Base-by-base conservation (phyloP, 2,797 vertebrate species). In the Lithobates sylvaticus region DNA sequence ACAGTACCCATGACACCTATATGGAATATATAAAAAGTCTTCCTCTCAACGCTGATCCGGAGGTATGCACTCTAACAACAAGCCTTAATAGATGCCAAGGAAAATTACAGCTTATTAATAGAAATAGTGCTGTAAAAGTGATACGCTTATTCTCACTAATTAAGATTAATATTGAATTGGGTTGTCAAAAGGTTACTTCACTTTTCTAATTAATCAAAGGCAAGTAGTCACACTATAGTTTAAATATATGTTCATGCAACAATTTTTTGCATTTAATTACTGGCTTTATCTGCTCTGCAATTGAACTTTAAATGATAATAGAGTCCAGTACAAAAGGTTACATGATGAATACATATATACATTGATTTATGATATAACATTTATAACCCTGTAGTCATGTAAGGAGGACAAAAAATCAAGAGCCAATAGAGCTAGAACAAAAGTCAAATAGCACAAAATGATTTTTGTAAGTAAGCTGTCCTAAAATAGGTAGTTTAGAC, bases 1-100 rank as follows among this genome's bases (percentile, higher is more conserved):
- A 75, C 6, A 42, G 84, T 58, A 73, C 69, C 77, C 81, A 86
- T 73, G 71, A 89, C 27, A 82, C 74, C 70, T 86, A 86, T 42
- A 47, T 86, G 86, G 89, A 89, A 58, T 83, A 86, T 54, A 89
- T 89, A 67, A 89, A 88, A 83, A 82, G 77, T 61, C 81, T 89
- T 26, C 88, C 89, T 10, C 86, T 89, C n/a, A 88, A 84, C 12
- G 82, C 88, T 36, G 76, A 86, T 61, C 88, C 89, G 39, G 84
- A 89, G 89, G 89, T 89, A 79, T 64, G 72, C 39, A 27, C 50
- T 47, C 42, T 73, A 10, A 86, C 47, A 77, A 50, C 34, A 78
- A 73, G 76, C 29, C 32, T 54, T 73, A 36, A 72, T 64, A 64
- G 50, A 64, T 72, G 70, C 26, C 54, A 82, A 82, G 67, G 32